Evolutionary conservation across 2,888 invertebrate species (phyloP), one percentile per base, ranked within the genome.

Genomic region (Noctua janthe): DNA sequence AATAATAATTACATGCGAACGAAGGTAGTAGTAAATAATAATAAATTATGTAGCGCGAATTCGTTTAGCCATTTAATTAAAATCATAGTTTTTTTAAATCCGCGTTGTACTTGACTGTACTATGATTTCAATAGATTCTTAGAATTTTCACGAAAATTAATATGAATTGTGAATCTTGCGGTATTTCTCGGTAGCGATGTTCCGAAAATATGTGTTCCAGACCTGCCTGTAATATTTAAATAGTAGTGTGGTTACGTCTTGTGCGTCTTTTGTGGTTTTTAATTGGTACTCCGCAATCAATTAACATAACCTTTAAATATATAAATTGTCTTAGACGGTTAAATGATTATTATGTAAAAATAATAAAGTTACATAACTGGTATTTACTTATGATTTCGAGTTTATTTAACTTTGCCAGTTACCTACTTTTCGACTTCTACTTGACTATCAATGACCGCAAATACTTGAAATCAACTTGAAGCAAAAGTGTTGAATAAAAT

Each of bases 381-480:
- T 56, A 43, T 51, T 62, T 35, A 59, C 17, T 39, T 39, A 35
- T 1, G 15, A 56, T 20, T 47, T 54, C 54, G 59, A 71, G 5
- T 51, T 6, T 67, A 20, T 20, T 62, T 39, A 62, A 29, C 4
- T 66, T 80, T n/a, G 20, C 15, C 1, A 15, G 20, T 4, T 47
- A 54, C 29, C 62, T 29, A 29, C 23, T 62, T 62, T 79, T 77
- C 7, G 15, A 29, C 7, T 67, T 47, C 39, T 35, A 56, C 47
- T 67, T 7, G 10, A 47, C 47, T 54, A 17, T 78, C 76, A 29
- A 29, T 59, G 6, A 23, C 10, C 6, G 10, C 59, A 62, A 51
- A 66, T 17, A 80, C 43, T 43, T 66, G 13, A 17, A 35, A 64
- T 20, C 10, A 17, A 54, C 35, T 80, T 47, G 47, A 80, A 66